phyloP scores from a whole-genome alignment of 2,888 invertebrate species.

The Geotrupes spiniger region DNA sequence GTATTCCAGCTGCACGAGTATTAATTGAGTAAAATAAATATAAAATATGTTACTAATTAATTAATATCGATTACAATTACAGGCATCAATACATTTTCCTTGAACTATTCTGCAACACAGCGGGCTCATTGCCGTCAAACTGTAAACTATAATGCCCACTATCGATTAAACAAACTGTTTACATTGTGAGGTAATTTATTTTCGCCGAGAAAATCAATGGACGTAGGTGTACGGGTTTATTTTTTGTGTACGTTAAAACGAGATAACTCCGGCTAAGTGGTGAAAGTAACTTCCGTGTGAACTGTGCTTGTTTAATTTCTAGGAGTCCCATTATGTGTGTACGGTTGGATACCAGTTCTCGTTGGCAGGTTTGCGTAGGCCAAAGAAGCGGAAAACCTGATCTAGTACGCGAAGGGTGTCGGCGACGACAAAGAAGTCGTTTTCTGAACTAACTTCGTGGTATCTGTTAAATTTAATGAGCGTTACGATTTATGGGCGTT shows the following conservation, averaged over 20 bases:
- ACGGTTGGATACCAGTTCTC: not conserved
- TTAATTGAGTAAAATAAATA: too few species aligned
- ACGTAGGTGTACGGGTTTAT: not conserved
- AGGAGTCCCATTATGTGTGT: not conserved
- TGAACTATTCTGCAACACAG: too few species aligned
- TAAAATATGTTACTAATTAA: too few species aligned
- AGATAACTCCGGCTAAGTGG: constrained; percentile 2
- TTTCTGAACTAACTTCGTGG: not conserved
- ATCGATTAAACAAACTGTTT: not conserved
- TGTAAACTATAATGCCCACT: too few species aligned
- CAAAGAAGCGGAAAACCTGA: not conserved
- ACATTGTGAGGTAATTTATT: not conserved
- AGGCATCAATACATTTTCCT: too few species aligned
- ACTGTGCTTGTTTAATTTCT: not conserved
- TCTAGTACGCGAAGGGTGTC: constrained; percentile 3
- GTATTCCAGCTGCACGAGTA: too few species aligned
- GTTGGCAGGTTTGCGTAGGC: constrained; percentile 1
- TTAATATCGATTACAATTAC: too few species aligned
- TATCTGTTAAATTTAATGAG: too few species aligned
- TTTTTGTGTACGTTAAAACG: not conserved
- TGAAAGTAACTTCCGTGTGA: constrained; percentile 6
- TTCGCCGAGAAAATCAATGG: not conserved
- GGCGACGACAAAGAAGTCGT: constrained; percentile 1
- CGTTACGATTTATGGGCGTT: too few species aligned
- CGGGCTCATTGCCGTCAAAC: too few species aligned